Evolutionary conservation across 2,797 vertebrate genomes (phyloP), one percentile per base, ranked within the genome.

Genomic region (Falco naumanni): DNA sequence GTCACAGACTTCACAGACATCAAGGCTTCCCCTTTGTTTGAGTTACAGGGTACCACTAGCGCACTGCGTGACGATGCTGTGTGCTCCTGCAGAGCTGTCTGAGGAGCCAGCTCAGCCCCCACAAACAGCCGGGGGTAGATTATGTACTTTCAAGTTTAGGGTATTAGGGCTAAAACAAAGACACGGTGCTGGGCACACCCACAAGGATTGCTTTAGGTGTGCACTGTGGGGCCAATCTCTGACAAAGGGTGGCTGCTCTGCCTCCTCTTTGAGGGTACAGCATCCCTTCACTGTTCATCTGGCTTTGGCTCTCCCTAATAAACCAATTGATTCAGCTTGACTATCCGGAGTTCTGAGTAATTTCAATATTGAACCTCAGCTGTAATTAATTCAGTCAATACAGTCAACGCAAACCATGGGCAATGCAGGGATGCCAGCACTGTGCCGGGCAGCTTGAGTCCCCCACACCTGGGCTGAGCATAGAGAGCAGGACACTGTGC

Each of bases 391-490:
- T 94, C 90, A 57, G 63, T 86, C 90, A 34, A 88, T 91, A 78
- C 50, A 47, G 54, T 85, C 90, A 84, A 78, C 79, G 85, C 76
- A 34, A 78, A 60, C 59, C 65, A 68, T 0, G 26, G 80, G 80
- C 20, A 31, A 81, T 4, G 47, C 50, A 50, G 89, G 74, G 66
- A 71, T 0, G 5, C 41, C 0, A 0, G 28, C 2, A 11, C 63
- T 0, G 0, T 1, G 1, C 43, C 0, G 2, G 34, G 51, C 51
- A 65, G 77, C 61, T 56, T 0, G 0, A 59, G 89, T 37, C 2
- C 22, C 29, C 59, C 3, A 1, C 1, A 2, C 24, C 13, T 0
- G 0, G 22, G 51, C 65, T 60, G 29, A 47, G 39, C 0, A 0
- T 45, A 21, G 56, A 10, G 50, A 9, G 8, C 10, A 12, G 39